Evolutionary conservation across 2,797 vertebrate species (phyloP).

Genomic region (Sebastes matsubarae): DNA sequence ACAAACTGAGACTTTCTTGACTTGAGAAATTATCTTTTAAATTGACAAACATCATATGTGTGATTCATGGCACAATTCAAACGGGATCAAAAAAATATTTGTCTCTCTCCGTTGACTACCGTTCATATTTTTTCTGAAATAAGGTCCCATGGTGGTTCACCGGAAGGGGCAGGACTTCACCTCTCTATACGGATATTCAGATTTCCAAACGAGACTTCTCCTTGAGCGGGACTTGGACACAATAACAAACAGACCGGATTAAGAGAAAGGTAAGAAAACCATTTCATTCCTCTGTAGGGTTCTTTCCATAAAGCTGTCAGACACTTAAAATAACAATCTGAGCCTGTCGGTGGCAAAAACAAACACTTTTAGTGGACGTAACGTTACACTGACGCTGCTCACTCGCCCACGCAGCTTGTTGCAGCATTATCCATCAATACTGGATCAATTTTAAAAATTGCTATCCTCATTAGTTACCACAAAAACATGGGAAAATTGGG

Average conservation of each 20-base stretch:
- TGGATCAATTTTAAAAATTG: background rate
- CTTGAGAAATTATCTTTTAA: too few species aligned
- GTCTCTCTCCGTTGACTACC: too few species aligned
- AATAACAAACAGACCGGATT: background rate
- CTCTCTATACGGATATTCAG: too few species aligned
- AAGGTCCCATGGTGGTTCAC: too few species aligned
- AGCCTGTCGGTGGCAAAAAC: background rate
- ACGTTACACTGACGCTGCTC: background rate
- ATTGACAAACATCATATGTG: too few species aligned
- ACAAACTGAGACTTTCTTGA: too few species aligned
- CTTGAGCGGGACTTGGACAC: background rate
- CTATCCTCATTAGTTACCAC: background rate
- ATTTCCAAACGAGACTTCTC: too few species aligned
- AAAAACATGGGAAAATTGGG: background rate
- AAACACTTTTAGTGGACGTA: background rate
- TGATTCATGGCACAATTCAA: too few species aligned
- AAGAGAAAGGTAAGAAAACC: background rate
- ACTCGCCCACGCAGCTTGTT: background rate
- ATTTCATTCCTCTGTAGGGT: background rate
- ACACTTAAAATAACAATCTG: background rate
- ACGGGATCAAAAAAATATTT: too few species aligned
- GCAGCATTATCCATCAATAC: background rate
- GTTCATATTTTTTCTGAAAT: too few species aligned
- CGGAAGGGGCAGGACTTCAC: too few species aligned
- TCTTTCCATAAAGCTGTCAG: rapidly evolving